Evolutionary conservation across 23 tunicate genomes (phyloP).

Genomic region (Botrylloides violaceus): DNA sequence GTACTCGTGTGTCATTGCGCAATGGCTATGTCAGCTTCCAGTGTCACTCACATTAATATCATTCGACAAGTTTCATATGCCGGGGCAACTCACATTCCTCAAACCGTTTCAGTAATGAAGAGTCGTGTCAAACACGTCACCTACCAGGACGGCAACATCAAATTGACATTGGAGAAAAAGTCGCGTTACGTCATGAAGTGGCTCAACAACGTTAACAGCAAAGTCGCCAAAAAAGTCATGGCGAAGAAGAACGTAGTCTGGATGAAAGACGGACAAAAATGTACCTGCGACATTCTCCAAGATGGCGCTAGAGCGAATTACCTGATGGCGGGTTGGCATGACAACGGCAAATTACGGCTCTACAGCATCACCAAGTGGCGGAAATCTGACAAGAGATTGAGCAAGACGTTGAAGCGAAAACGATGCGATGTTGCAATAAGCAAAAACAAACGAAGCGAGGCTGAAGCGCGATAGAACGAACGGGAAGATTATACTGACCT

Average conservation of each 20-base stretch:
- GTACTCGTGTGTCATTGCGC: no score
- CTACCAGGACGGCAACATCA: slow-evolving; percentile 37
- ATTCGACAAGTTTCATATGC: no score
- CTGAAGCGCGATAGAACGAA: neutral
- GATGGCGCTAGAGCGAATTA: slow-evolving; percentile 30
- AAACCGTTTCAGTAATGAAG: slow-evolving; percentile 68
- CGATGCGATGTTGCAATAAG: slow-evolving; percentile 1
- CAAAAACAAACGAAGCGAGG: slow-evolving; percentile 18
- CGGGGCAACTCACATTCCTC: no score
- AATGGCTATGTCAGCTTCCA: no score
- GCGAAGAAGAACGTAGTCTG: slow-evolving; percentile 30
- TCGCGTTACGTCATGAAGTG: slow-evolving; percentile 32
- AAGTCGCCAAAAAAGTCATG: neutral
- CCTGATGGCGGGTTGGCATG: slow-evolving; percentile 64
- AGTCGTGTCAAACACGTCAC: slow-evolving; percentile 39
- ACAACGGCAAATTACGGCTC: slow-evolving; percentile 16
- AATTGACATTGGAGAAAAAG: slow-evolving; percentile 14
- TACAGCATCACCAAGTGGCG: slow-evolving; percentile 54
- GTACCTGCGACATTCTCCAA: slow-evolving; percentile 54
- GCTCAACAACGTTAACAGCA: slow-evolving; percentile 16
- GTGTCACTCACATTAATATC: no score
- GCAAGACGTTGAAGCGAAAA: slow-evolving; percentile 12
- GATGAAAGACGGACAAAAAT: slow-evolving; percentile 67
- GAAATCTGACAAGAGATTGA: slow-evolving; percentile 20
- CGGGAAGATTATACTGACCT: no score